Evolutionary conservation across 2,888 invertebrate species (phyloP).

Genomic region (Tachina grossa): DNA sequence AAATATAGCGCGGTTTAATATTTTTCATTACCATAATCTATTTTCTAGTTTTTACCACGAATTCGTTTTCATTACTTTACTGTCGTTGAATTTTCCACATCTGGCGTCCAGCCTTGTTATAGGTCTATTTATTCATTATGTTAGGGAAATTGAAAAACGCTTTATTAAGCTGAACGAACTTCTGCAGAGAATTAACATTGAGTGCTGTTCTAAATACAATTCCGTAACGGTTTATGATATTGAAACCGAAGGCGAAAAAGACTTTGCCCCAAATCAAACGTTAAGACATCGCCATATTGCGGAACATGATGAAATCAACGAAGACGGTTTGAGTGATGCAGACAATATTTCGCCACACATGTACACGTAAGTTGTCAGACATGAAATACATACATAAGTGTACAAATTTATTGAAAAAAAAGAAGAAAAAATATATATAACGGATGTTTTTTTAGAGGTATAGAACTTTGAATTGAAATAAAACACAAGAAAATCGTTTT

Average conservation of each 20-base stretch:
- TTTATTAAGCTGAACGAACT: slow-evolving; percentile 79
- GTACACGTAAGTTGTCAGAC: neutral
- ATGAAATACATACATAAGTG: neutral
- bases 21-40: neutral
- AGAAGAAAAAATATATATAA: no score
- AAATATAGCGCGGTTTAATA: neutral
- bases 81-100: slow-evolving; percentile 80
- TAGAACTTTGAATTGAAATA: no score
- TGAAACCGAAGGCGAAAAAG: slow-evolving; percentile 74
- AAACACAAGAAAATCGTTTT: no score
- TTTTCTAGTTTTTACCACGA: slow-evolving; percentile 60
- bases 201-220: slow-evolving; percentile 77
- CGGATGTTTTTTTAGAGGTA: no score
- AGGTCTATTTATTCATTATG: slow-evolving; percentile 80
- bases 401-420: neutral
- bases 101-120: slow-evolving; percentile 79
- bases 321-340: slow-evolving; percentile 18
- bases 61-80: slow-evolving; percentile 76
- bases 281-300: slow-evolving; percentile 68
- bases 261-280: slow-evolving; percentile 41
- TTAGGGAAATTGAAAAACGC: slow-evolving; percentile 79
- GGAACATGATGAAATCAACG: neutral
- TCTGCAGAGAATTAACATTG: slow-evolving; percentile 79
- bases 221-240: slow-evolving; percentile 79
- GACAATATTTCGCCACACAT: slow-evolving; percentile 18